phyloP scores from a whole-genome alignment of 2,113 vertebrate species.

The Malaclemys terrapin region DNA sequence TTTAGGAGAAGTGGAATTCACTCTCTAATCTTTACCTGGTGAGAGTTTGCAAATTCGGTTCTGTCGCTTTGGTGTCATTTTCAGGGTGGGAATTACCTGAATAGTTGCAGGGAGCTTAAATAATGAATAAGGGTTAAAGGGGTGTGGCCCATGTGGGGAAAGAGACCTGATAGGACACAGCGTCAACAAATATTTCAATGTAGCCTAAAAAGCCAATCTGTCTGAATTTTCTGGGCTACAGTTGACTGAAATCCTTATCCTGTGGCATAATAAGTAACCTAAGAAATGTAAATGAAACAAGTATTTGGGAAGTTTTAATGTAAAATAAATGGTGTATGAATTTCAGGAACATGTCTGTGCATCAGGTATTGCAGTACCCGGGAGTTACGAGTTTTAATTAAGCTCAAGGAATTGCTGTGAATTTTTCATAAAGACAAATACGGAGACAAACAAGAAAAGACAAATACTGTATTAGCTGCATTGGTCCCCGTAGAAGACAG shows the following conservation, averaged over 20 bases:
- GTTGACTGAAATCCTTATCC: background rate
- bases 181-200: background rate
- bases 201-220: background rate
- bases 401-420: background rate
- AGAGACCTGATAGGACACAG: background rate
- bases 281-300: background rate
- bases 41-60: background rate
- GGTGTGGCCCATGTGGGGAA: background rate
- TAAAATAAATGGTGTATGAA: background rate
- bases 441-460: conserved; percentile 2
- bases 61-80: background rate
- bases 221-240: background rate
- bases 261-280: background rate
- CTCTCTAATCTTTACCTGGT: background rate
- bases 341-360: rapidly evolving
- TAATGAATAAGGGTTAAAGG: background rate
- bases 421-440: conserved; percentile 19
- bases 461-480: background rate
- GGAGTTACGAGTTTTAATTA: background rate
- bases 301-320: background rate
- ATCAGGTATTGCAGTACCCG: background rate
- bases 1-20: background rate
- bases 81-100: background rate
- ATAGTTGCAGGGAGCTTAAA: background rate
- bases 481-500: conserved; percentile 10